Evolutionary conservation across 2,797 vertebrate genomes (phyloP).

Genomic region (Mus minutoides): DNA sequence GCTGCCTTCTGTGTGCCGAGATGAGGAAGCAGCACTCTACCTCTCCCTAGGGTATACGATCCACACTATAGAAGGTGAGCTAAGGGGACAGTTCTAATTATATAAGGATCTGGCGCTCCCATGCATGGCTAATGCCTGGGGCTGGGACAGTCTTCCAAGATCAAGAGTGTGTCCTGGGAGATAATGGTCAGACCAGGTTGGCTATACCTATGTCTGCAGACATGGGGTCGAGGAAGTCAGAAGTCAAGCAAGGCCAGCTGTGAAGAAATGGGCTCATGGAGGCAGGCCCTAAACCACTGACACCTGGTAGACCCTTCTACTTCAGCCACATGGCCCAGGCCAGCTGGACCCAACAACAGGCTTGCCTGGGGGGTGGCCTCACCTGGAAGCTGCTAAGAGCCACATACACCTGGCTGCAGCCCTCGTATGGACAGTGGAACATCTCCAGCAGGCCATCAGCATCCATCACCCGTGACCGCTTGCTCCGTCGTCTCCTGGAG

Average conservation of each 20-base stretch:
- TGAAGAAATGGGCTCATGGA: background rate
- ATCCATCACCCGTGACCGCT: conserved; percentile 90
- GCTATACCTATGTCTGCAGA: background rate
- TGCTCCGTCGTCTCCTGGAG: conserved; percentile 89
- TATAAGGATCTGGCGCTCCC: background rate
- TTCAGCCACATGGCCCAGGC: background rate
- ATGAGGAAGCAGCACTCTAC: background rate
- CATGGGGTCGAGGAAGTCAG: background rate
- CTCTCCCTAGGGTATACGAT: background rate
- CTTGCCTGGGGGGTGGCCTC: background rate
- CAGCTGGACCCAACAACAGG: background rate
- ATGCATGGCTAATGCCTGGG: background rate
- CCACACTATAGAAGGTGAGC: background rate
- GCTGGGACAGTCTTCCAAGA: background rate
- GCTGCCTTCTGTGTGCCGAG: background rate
- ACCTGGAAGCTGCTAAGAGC: conserved; percentile 96
- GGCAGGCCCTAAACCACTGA: background rate
- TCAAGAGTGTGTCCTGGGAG: background rate
- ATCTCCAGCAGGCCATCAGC: conserved; percentile 94
- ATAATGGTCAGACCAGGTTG: background rate
- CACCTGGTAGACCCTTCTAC: background rate
- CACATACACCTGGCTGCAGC: conserved; percentile 94
- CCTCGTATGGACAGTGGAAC: conserved; percentile 95
- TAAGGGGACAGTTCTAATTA: background rate
- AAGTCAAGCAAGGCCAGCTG: background rate